Base-by-base conservation (phyloP, 1,140 invertebrate genomes). In the Caenorhabditis elegans region DNA sequence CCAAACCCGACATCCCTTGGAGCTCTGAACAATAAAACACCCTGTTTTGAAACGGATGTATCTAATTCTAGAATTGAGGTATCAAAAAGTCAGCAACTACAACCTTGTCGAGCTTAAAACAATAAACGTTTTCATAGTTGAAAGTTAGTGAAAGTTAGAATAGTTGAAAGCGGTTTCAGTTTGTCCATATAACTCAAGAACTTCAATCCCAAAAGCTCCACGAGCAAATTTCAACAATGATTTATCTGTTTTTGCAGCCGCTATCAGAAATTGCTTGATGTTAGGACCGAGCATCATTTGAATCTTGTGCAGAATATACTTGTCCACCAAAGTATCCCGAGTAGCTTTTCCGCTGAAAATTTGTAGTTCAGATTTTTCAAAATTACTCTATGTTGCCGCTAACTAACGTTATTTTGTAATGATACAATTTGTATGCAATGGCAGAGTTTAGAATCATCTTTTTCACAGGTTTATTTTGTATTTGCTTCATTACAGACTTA, bases 11-110 rank as follows among this genome's bases (percentile, higher is more conserved):
- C 53, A 60, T 17, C 47, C 36, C 46, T 65, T 10, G 80, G 80
- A 85, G 95, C n/a, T n/a, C n/a, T n/a, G 95, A 51, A 96, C 96
- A 55, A 98, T 95, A 91, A 96, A 95, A 90, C 96, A 95, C 70
- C 93, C 92, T 89, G 93, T 93, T 90, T 97, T 96, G n/a, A n/a
- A n/a, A n/a, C n/a, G n/a, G n/a, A n/a, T n/a, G n/a, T n/a, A n/a
- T n/a, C n/a, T n/a, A n/a, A n/a, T n/a, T n/a, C n/a, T n/a, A n/a
- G n/a, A n/a, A n/a, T n/a, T n/a, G n/a, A n/a, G n/a, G n/a, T n/a
- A n/a, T n/a, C n/a, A n/a, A n/a, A n/a, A n/a, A n/a, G n/a, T n/a
- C n/a, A n/a, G n/a, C n/a, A n/a, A n/a, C n/a, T n/a, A n/a, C n/a
- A n/a, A n/a, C n/a, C n/a, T n/a, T n/a, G n/a, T n/a, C n/a, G n/a